Base-by-base conservation (phyloP, 1,140 invertebrate species). In the Aphis craccivora region DNA sequence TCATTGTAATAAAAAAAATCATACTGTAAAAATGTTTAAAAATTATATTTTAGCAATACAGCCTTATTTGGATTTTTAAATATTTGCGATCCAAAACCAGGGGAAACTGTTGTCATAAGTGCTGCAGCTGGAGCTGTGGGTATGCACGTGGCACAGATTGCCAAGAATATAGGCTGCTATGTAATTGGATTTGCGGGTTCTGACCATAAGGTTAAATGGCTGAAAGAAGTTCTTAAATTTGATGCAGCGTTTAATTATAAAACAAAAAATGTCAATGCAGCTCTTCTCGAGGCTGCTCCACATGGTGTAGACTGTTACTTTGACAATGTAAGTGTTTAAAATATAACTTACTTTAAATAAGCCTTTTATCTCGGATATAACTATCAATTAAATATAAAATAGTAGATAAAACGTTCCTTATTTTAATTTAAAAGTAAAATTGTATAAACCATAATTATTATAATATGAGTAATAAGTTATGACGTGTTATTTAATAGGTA, bases 191-290 rank as follows among this genome's bases (percentile, higher is more conserved):
- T 97, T 94, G 96, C 97, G 93, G 97, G 97, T 22, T 96, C 96
- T 30, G 96, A 97, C 93, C 96, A 96, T 0, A 97, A 98, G 95
- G 96, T 96, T 94, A 95, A 96, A 94, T 97, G 97, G 97, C 94
- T 97, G 3, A 96, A 95, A 43, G 94, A 96, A 9, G 96, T 97
- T 81, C 94, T 97, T 2, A 96, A 96, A 30, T 97, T 97, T 94
- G 97, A 98, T 95, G 94, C 95, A 94, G 97, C 96, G 4, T 97
- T 96, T 93, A 97, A 98, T 95, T 98, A 98, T 94, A 97, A 97
- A 95, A 96, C 95, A 0, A 95, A 95, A 23, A 95, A 97, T 93
- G 91, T 97, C 60, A 94, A 94, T 14, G 91, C 95, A 67, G 95
- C 95, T 67, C 95, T 97, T n/a, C 95, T 95, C 53, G 94, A 96